Evolutionary conservation across 2,797 vertebrate species (phyloP).

Genomic region (Neosilurus hyrtlii): DNA sequence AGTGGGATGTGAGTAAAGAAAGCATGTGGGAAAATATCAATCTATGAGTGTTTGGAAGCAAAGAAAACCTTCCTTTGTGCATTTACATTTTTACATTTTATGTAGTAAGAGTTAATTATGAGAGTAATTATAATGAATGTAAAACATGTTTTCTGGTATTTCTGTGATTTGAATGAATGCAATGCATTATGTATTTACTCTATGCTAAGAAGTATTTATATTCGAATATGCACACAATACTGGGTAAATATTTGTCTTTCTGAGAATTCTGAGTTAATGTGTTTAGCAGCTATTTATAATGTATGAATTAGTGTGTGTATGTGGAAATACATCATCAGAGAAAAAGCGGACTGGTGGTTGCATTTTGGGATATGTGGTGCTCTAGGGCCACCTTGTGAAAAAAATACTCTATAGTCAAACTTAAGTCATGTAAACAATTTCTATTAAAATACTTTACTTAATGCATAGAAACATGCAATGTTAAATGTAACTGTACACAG

Average conservation of each 20-base stretch:
- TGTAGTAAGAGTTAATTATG: background rate
- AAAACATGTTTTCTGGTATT: background rate
- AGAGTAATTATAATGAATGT: background rate
- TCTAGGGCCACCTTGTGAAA: slow-evolving; percentile 68
- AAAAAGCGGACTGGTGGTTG: background rate
- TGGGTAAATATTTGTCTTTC: slow-evolving; percentile 21
- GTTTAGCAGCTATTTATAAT: background rate
- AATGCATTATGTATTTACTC: background rate
- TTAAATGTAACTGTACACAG: background rate
- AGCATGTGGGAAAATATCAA: background rate
- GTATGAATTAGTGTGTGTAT: slow-evolving; percentile 1
- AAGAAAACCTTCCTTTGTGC: background rate
- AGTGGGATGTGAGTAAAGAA: background rate
- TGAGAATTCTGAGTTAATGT: background rate
- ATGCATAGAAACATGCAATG: background rate
- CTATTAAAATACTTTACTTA: background rate
- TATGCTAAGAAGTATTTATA: background rate
- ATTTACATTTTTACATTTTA: slow-evolving; percentile 5
- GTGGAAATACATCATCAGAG: background rate
- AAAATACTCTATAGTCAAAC: slow-evolving; percentile 4
- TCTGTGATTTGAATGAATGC: slow-evolving; percentile 18
- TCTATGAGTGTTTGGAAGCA: background rate
- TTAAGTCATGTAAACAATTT: background rate
- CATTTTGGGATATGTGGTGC: slow-evolving; percentile 46
- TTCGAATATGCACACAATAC: background rate